Evolutionary conservation across 2,888 invertebrate genomes (phyloP).

Genomic region (Amphimallon solstitiale): DNA sequence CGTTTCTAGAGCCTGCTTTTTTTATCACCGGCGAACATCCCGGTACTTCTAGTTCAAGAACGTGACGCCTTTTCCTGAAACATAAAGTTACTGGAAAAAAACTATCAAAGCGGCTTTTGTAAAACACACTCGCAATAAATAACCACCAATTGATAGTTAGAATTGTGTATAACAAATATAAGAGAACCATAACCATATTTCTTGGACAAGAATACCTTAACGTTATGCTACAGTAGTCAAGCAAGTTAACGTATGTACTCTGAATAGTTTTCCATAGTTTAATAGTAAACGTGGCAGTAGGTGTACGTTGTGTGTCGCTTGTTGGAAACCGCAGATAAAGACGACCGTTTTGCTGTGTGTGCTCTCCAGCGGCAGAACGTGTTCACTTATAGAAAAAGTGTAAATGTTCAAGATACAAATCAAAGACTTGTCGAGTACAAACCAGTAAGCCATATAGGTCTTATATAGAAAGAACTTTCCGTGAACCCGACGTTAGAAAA

Average conservation of each 20-base stretch:
- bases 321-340: not conserved
- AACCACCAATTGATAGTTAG: conserved; percentile 45
- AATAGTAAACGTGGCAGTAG: conserved; percentile 14
- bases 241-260: conserved; percentile 34
- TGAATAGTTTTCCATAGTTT: conserved; percentile 26
- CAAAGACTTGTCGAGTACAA: conserved; percentile 43
- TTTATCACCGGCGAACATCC: too few species aligned
- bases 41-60: too few species aligned
- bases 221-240: conserved; percentile 44
- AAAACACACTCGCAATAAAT: conserved; percentile 34
- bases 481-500: conserved; percentile 38
- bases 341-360: conserved; percentile 6
- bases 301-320: conserved; percentile 9
- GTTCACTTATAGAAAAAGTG: conserved; percentile 41
- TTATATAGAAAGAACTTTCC: conserved; percentile 25
- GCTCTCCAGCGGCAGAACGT: not conserved
- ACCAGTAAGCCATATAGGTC: conserved; percentile 37
- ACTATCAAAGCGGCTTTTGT: conserved; percentile 21
- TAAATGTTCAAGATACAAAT: conserved; percentile 47
- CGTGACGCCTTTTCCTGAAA: too few species aligned
- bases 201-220: conserved; percentile 43
- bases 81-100: not conserved
- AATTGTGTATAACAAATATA: conserved; percentile 49
- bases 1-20: too few species aligned
- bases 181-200: conserved; percentile 48